phyloP scores from a whole-genome alignment of 2,113 vertebrate genomes.

The Odontophorus gujanensis region DNA sequence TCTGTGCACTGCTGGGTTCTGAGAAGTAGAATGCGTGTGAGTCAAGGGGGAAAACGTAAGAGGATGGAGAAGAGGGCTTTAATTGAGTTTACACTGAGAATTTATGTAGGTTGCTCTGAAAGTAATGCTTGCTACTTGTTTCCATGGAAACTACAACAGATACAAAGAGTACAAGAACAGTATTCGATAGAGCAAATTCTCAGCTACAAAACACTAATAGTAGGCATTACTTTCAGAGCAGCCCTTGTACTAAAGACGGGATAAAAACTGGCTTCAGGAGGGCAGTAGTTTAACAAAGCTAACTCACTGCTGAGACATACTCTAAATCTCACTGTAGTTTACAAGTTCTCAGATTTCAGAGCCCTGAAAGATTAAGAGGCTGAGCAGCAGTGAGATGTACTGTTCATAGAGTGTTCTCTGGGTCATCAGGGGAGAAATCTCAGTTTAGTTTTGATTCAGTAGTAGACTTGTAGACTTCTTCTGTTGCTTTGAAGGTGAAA shows the following conservation, averaged over 20 bases:
- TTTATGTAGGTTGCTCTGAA: not conserved
- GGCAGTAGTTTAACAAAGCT: not conserved
- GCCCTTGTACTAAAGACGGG: not conserved
- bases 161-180: too few species aligned
- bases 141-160: too few species aligned
- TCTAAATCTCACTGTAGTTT: not conserved
- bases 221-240: too few species aligned
- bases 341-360: constrained; percentile 14
- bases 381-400: not conserved
- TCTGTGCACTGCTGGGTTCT: not conserved
- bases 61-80: not conserved
- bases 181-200: too few species aligned
- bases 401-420: fast-evolving
- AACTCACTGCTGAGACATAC: fast-evolving
- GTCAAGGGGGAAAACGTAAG: not conserved
- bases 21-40: not conserved
- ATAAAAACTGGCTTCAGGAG: not conserved
- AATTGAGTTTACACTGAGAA: not conserved
- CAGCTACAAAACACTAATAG: too few species aligned
- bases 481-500: not conserved
- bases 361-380: not conserved
- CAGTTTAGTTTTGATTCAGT: not conserved
- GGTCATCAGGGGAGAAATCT: not conserved
- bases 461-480: not conserved
- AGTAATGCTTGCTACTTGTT: too few species aligned